These are phyloP conservation scores for Tachypleus tridentatus DNA, from an alignment of 1,140 invertebrate species.

Conservation along the genomic window DNA sequence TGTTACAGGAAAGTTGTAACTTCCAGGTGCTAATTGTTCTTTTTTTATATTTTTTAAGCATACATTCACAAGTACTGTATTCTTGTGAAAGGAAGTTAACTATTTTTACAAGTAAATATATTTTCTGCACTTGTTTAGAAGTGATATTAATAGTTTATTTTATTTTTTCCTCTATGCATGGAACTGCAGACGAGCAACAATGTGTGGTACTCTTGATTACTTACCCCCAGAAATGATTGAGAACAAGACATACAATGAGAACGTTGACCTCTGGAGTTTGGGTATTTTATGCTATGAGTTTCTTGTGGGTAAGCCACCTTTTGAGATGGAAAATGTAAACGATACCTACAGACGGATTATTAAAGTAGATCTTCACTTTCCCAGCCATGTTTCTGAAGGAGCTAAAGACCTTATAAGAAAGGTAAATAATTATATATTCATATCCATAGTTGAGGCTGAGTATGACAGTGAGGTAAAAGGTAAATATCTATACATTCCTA, in stretches of 20 bases:
- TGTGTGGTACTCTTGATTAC: slow-evolving; percentile 88
- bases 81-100: too few species aligned
- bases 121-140: too few species aligned
- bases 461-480: too few species aligned
- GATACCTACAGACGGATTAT: slow-evolving; percentile 76
- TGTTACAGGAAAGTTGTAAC: too few species aligned
- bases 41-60: too few species aligned
- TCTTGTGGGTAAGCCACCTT: slow-evolving; percentile 83
- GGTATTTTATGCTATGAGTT: slow-evolving; percentile 93
- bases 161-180: too few species aligned
- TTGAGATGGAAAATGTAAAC: slow-evolving; percentile 56
- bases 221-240: slow-evolving; percentile 84
- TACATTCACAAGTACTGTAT: too few species aligned
- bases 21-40: too few species aligned
- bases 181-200: slow-evolving; percentile 56
- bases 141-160: too few species aligned
- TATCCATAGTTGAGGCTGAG: too few species aligned
- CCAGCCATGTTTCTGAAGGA: slow-evolving; percentile 50
- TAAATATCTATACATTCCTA: too few species aligned
- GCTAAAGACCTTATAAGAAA: slow-evolving; percentile 74
- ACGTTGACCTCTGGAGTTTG: slow-evolving; percentile 76
- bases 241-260: slow-evolving; percentile 55
- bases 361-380: slow-evolving; percentile 58
- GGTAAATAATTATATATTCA: slow-evolving; percentile 37
- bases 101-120: too few species aligned